Percentiles rank a stretch among this genome's conserved stretches.
Evolutionary conservation across 2,113 vertebrate genomes (phyloP).

Genomic region (Chloropsis cyanopogon): DNA sequence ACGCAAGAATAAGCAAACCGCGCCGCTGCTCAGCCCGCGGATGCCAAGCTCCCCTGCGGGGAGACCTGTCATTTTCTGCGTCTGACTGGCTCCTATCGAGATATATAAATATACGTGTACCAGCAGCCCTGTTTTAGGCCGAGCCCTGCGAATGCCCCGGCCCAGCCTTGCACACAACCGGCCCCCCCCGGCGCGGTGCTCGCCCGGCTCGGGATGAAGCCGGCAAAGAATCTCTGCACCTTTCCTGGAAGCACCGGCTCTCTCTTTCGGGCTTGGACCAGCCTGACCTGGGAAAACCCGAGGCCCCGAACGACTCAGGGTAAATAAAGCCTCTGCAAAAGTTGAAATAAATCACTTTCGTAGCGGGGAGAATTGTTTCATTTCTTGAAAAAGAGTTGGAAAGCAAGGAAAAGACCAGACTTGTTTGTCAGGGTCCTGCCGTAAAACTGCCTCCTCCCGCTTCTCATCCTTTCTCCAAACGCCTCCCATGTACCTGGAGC

Average conservation of each 20-base stretch:
- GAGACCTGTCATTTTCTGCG: background rate
- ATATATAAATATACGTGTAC: accelerated
- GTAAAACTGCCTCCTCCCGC: background rate
- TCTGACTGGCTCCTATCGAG: background rate
- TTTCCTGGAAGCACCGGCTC: background rate
- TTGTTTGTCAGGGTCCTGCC: background rate
- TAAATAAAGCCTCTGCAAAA: background rate
- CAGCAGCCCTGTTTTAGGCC: background rate
- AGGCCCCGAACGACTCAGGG: background rate
- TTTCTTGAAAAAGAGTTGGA: background rate
- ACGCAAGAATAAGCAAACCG: background rate
- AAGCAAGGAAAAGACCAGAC: background rate
- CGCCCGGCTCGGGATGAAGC: background rate
- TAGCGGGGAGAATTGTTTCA: background rate
- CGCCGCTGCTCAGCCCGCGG: background rate
- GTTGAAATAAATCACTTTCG: background rate
- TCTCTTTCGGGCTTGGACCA: background rate
- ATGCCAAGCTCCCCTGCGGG: background rate
- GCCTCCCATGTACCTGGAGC: background rate
- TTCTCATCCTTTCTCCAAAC: background rate
- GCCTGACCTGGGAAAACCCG: background rate
- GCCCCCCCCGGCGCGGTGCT: accelerated
- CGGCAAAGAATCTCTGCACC: background rate
- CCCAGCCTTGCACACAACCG: background rate
- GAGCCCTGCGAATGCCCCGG: background rate